Conservation (phyloP, 2,888 invertebrate species). For the Leptinotarsa rubiginosa region DNA sequence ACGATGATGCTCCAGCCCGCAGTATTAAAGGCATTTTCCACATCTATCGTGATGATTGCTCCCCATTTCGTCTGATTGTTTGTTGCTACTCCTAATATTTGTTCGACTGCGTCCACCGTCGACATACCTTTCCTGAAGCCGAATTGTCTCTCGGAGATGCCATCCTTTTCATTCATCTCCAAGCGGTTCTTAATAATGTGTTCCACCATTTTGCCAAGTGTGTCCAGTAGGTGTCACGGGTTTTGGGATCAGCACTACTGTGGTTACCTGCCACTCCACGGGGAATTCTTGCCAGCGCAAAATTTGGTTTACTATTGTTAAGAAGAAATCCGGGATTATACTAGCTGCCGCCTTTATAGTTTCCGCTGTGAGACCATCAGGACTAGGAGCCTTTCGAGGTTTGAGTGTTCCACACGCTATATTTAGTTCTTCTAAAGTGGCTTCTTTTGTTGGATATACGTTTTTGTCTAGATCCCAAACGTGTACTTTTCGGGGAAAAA, state of each 20-base stretch:
- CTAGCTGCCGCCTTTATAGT: constrained; percentile 1
- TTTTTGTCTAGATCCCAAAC: not conserved
- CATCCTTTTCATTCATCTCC: not conserved
- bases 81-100: not conserved
- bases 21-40: not conserved
- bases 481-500: not conserved
- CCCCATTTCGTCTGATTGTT: constrained; percentile 6
- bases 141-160: not conserved
- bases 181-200: not conserved
- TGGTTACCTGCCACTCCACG: not conserved
- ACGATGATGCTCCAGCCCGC: not conserved
- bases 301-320: not conserved
- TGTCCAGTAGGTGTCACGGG: not conserved
- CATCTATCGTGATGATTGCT: constrained; percentile 10
- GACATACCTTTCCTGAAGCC: constrained; percentile 11
- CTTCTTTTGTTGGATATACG: not conserved
- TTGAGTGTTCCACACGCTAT: not conserved
- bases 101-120: not conserved
- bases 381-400: constrained; percentile 7
- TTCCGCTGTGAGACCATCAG: constrained; percentile 7
- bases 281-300: constrained; percentile 14
- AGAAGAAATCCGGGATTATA: not conserved
- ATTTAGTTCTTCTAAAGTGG: not conserved
- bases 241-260: constrained; percentile 19
- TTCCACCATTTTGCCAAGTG: not conserved